Evolutionary conservation across 1,140 invertebrate genomes (phyloP).

Genomic region (Drosophila busckii): DNA sequence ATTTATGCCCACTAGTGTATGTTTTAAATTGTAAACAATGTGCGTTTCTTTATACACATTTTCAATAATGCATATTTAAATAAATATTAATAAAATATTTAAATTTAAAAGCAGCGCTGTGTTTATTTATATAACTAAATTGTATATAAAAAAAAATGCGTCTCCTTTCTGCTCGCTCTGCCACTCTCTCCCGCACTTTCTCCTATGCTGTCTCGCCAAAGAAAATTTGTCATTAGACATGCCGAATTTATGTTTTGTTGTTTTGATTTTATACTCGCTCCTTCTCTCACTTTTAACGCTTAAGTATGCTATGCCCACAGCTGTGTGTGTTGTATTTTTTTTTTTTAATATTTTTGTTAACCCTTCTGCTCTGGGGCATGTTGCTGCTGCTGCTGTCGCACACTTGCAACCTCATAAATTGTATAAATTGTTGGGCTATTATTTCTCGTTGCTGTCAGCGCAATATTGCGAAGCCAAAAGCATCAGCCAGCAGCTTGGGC

Average conservation of each 20-base stretch:
- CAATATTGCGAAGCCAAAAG: conserved; percentile 62
- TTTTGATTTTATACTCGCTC: conserved; percentile 54
- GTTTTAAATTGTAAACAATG: no score
- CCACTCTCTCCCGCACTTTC: not conserved
- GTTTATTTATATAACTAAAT: no score
- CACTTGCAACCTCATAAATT: conserved; percentile 67
- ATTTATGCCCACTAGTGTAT: no score
- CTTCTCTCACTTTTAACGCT: conserved; percentile 10
- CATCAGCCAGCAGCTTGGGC: conserved; percentile 20
- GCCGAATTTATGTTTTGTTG: conserved; percentile 72
- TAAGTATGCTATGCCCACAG: conserved; percentile 37
- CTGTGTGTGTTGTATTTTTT: conserved; percentile 32
- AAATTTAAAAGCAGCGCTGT: no score
- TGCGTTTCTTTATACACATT: no score
- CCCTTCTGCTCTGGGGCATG: conserved; percentile 22
- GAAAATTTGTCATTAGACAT: conserved; percentile 76
- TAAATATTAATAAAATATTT: no score
- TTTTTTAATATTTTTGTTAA: conserved; percentile 33
- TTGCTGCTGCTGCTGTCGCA: conserved; percentile 36
- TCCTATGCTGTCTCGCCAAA: conserved; percentile 21
- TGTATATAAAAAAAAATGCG: no score
- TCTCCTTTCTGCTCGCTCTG: no score
- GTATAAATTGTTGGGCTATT: conserved; percentile 76
- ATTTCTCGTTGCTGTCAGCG: conserved; percentile 74
- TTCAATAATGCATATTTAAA: no score